Conservation (phyloP, 2,888 invertebrate genomes). For the Drosophila stalkeri region DNA sequence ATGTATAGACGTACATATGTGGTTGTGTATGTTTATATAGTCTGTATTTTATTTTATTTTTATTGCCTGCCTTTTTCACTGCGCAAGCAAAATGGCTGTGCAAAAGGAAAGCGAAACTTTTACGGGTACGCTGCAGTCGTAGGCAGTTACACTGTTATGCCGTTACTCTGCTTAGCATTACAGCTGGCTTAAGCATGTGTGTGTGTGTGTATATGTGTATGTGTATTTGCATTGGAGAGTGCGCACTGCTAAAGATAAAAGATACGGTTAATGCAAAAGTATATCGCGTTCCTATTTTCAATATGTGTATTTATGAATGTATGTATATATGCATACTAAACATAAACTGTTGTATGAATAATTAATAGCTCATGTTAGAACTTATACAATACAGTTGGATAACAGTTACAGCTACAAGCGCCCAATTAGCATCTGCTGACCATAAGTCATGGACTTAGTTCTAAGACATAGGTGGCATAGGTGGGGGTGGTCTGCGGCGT, state of each 20-base stretch:
- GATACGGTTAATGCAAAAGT: constrained; percentile 7
- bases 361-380: constrained; percentile 51
- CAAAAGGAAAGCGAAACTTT: constrained; percentile 81
- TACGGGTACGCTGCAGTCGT: constrained; percentile 46
- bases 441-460: constrained; percentile 20
- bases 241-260: constrained; percentile 19
- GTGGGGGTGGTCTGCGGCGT: constrained; percentile 11
- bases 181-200: constrained; percentile 6
- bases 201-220: constrained; percentile 10
- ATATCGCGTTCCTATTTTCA: background rate
- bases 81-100: constrained; percentile 79
- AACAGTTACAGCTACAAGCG: constrained; percentile 36
- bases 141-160: constrained; percentile 21
- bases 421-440: constrained; percentile 50
- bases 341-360: constrained; percentile 54
- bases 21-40: constrained; percentile 26
- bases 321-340: constrained; percentile 51
- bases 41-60: constrained; percentile 30
- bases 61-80: constrained; percentile 63
- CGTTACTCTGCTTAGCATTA: constrained; percentile 25
- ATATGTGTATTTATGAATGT: background rate
- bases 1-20: constrained; percentile 10
- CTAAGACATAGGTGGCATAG: background rate
- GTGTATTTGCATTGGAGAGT: constrained; percentile 4
- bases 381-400: constrained; percentile 51